Percentiles rank a stretch among this genome's conserved stretches.
These are phyloP conservation scores for Brachyhypopomus gauderio DNA, from an alignment of 2,113 vertebrate genomes.

Conservation along the genomic window DNA sequence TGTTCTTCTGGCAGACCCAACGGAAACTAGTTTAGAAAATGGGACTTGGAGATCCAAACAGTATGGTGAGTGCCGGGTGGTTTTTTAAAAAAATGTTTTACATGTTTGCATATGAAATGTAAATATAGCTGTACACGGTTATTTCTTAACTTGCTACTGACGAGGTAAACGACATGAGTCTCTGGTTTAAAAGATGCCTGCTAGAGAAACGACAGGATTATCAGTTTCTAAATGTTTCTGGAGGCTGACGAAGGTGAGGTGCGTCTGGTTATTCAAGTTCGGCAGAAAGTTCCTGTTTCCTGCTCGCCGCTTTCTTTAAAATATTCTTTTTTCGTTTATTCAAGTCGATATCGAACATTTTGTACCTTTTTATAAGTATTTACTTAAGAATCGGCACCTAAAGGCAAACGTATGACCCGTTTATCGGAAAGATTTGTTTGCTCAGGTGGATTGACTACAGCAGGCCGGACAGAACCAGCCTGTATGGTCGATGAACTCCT, in stretches of 20 bases:
- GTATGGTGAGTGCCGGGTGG: slow-evolving; percentile 19
- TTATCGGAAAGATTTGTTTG: slow-evolving; percentile 17
- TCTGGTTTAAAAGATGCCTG: too few relatives aligned
- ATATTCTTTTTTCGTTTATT: slow-evolving; percentile 4
- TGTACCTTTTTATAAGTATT: too few relatives aligned
- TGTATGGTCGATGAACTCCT: background rate
- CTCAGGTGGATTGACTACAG: slow-evolving; percentile 17
- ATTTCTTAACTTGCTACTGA: background rate
- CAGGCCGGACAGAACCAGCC: background rate
- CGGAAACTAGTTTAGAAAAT: slow-evolving; percentile 3
- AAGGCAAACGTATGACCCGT: background rate
- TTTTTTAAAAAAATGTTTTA: too few relatives aligned
- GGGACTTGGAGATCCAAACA: slow-evolving; percentile 51
- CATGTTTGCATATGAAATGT: too few relatives aligned
- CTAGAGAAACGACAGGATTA: too few relatives aligned
- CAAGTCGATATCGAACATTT: too few relatives aligned
- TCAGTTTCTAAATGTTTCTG: too few relatives aligned
- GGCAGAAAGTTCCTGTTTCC: too few relatives aligned
- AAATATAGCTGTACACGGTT: background rate
- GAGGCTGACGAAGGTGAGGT: background rate
- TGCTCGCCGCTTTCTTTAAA: background rate
- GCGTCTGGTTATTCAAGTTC: slow-evolving; percentile 36
- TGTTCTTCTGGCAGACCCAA: background rate
- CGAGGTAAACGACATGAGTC: too few relatives aligned
- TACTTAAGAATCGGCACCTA: too few relatives aligned